Base-by-base conservation (phyloP, 2,888 invertebrate species). In the Pedicia rivosa region DNA sequence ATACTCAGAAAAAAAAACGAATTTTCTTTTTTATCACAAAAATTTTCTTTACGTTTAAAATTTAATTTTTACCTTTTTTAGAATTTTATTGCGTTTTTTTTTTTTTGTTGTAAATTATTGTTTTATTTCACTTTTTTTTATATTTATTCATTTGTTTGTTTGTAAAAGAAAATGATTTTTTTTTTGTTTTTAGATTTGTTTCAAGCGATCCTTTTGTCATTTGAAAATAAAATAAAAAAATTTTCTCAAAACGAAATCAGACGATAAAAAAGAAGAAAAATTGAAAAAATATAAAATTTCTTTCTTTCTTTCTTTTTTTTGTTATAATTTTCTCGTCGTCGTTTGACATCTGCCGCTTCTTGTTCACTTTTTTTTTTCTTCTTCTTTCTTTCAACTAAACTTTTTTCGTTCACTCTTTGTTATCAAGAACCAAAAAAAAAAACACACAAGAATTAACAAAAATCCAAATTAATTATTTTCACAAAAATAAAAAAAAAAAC, bases 311-410 rank as follows among this genome's bases (percentile, higher is more conserved):
- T 24, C n/a, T 24, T 4, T 24, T n/a, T n/a, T n/a, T n/a, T n/a
- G n/a, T n/a, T n/a, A n/a, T n/a, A n/a, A n/a, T n/a, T n/a, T n/a
- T n/a, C n/a, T n/a, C n/a, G n/a, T n/a, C n/a, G 15, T 35, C 12
- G 12, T 35, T 35, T 35, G 35, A 35, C 35, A 35, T 35, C 35
- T 35, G 35, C 35, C 35, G 35, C 35, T 35, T 35, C 16, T 26
- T 25, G 25, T 35, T 35, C 17, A 26, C 26, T 7, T 17, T 35
- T 26, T 35, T 16, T 14, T 12, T 7, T 27, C 4, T 24, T 8
- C 8, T 26, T 34, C 34, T 35, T 26, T 26, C 35, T n/a, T 24
- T 24, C 24, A 5, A 10, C n/a, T 20, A 6, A 6, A 6, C 5
- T 20, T 20, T 24, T 24, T n/a, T 24, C n/a, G 8, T 8, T 24